phyloP scores from a whole-genome alignment of 2,888 invertebrate genomes.

The Pristionchus exspectatus region DNA sequence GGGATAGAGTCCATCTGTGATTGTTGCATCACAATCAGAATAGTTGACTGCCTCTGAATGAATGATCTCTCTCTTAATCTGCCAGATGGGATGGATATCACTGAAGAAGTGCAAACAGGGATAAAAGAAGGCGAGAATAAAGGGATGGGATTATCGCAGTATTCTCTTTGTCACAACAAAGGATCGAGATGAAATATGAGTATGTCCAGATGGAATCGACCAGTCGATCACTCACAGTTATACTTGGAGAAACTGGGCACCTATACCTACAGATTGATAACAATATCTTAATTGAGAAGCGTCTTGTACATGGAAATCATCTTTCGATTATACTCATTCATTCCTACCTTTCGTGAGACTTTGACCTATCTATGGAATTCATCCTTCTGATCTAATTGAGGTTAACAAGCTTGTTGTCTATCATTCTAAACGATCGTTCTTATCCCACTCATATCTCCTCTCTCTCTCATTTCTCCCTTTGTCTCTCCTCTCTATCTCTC shows the following conservation, averaged over 20 bases:
- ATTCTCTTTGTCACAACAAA: conserved; percentile 8
- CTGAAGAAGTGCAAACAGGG: conserved; percentile 11
- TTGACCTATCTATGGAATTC: background rate
- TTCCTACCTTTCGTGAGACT: background rate
- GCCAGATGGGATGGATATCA: conserved; percentile 33
- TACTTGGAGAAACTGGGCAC: no score
- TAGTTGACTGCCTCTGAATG: background rate
- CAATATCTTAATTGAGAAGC: no score
- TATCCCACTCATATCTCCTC: background rate
- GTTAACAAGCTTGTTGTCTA: conserved; percentile 49
- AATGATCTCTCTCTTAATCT: background rate
- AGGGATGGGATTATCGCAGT: background rate
- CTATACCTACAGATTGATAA: no score
- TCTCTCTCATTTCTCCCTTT: conserved; percentile 16
- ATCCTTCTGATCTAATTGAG: conserved; percentile 39
- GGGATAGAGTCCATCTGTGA: conserved; percentile 22
- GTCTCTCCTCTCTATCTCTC: background rate
- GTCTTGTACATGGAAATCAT: no score
- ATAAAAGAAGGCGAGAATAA: conserved; percentile 1
- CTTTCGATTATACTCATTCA: no score
- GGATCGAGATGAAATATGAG: conserved; percentile 34
- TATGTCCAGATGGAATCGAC: conserved; percentile 2
- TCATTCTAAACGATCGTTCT: conserved; percentile 24
- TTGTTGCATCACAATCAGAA: conserved; percentile 6
- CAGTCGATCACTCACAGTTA: no score